phyloP scores from a whole-genome alignment of 2,797 vertebrate genomes.

The Loriculus beryllinus region DNA sequence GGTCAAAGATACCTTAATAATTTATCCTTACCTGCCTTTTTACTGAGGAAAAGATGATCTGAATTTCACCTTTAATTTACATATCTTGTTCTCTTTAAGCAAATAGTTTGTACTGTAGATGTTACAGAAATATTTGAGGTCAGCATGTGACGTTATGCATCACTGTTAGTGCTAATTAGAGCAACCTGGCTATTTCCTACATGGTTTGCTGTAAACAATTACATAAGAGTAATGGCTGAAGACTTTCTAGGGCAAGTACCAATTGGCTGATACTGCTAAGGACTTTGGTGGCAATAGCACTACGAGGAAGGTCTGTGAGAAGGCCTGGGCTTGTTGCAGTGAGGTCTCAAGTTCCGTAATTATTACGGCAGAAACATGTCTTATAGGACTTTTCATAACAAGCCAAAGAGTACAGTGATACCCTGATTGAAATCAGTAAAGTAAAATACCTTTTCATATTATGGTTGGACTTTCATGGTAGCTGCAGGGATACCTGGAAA shows the following conservation, averaged over 20 bases:
- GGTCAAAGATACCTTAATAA: not conserved
- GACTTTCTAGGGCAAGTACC: not conserved
- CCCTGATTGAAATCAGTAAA: not conserved
- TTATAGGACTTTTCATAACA: not conserved
- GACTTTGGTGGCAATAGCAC: not conserved
- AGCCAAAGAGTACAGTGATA: not conserved
- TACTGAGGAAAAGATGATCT: not conserved
- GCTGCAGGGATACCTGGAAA: not conserved
- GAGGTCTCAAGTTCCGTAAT: not conserved
- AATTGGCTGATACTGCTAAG: not conserved
- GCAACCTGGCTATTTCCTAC: conserved; percentile 1
- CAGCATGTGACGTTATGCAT: not conserved
- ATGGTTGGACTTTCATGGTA: not conserved
- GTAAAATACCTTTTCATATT: not conserved
- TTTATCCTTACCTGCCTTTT: not conserved
- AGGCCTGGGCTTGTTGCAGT: not conserved
- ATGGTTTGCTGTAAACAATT: conserved; percentile 24
- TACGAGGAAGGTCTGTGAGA: not conserved
- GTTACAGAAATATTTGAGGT: conserved; percentile 27
- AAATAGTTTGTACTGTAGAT: not conserved
- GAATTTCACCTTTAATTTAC: not conserved
- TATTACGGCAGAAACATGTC: not conserved
- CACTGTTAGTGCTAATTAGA: conserved; percentile 45
- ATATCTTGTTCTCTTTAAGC: not conserved
- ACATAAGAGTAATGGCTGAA: conserved; percentile 1